These are phyloP conservation scores for Rhopalosiphum maidis DNA, from an alignment of 1,140 invertebrate species.

Conservation along the genomic window DNA sequence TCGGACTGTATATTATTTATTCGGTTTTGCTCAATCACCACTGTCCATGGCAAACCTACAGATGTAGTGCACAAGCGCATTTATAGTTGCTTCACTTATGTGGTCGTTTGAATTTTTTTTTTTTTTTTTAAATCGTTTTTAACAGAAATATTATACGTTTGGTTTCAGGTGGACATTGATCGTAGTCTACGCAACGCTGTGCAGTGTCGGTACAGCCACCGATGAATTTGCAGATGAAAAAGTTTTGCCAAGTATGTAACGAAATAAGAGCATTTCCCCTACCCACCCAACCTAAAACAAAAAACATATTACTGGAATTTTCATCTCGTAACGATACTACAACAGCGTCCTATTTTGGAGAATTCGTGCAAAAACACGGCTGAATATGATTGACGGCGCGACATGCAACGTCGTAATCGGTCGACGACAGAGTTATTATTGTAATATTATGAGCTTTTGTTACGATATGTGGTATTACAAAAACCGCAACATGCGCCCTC, in stretches of 20 bases:
- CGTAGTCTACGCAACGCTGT: neutral
- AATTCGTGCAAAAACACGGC: no score
- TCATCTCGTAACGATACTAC: no score
- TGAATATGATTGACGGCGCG: no score
- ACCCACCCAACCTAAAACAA: neutral
- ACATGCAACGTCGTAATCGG: no score
- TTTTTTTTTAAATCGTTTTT: neutral
- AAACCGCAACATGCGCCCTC: no score
- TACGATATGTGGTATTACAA: no score
- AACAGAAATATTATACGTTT: neutral
- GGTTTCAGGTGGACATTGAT: neutral
- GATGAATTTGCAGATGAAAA: neutral
- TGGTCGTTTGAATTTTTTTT: neutral
- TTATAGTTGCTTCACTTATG: neutral
- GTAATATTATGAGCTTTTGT: no score
- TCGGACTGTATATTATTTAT: neutral
- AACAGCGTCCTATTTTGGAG: no score
- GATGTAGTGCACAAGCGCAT: neutral
- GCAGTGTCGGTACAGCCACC: neutral
- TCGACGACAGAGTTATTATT: no score
- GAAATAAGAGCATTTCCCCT: no score
- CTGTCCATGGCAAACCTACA: neutral
- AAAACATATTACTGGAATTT: neutral
- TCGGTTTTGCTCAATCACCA: neutral
- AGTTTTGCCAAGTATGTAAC: neutral